Conservation (phyloP, 2,797 vertebrate genomes). For the Molothrus aeneus region DNA sequence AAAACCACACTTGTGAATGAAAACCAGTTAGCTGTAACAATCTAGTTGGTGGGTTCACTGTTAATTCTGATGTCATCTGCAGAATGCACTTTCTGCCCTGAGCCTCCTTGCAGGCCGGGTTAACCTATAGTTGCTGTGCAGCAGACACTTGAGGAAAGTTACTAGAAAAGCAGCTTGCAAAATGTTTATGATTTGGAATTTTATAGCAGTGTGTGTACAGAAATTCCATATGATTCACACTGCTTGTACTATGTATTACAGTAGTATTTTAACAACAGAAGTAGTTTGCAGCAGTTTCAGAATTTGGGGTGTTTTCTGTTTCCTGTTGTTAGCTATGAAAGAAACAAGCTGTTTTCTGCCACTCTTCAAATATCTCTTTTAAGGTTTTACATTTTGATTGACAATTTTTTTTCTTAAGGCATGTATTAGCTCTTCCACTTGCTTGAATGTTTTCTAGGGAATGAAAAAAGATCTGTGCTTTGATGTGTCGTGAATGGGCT, state of each 20-base stretch:
- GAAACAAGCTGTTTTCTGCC: background rate
- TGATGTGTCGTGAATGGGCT: slow-evolving; percentile 50
- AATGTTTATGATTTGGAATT: background rate
- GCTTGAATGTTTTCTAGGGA: slow-evolving; percentile 28
- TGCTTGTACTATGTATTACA: background rate
- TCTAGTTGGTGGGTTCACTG: background rate
- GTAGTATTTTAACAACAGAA: background rate
- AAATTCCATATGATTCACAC: background rate
- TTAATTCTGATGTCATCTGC: background rate
- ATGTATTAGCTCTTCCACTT: slow-evolving; percentile 14
- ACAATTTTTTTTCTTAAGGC: background rate
- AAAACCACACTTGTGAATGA: slow-evolving; percentile 3
- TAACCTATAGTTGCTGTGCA: background rate
- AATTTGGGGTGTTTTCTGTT: background rate
- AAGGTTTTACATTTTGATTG: slow-evolving; percentile 3
- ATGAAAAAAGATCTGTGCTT: slow-evolving; percentile 20
- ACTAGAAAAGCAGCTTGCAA: background rate
- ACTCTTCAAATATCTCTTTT: background rate
- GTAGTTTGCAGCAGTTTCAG: background rate
- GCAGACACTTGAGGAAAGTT: background rate
- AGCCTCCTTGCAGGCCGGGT: slow-evolving; percentile 38
- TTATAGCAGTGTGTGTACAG: background rate
- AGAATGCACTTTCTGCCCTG: slow-evolving; percentile 4
- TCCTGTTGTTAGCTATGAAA: background rate
- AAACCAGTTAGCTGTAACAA: slow-evolving; percentile 42